Conservation (phyloP, 1,140 invertebrate genomes). For the Carposina sasakii region DNA sequence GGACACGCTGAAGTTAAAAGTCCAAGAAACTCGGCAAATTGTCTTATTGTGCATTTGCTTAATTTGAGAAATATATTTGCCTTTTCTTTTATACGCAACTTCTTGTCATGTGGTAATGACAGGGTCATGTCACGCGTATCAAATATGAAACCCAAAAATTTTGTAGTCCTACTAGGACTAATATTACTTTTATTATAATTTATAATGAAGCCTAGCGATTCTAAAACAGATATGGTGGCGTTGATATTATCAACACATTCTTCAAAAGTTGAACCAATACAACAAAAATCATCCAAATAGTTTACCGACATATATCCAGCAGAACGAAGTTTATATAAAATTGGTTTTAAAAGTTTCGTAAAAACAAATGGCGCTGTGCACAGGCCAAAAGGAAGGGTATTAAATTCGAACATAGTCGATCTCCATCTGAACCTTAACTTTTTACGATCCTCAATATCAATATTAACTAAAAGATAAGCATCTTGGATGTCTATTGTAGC, state of each 20-base stretch:
- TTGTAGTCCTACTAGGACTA: constrained; percentile 1
- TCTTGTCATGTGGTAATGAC: constrained; percentile 7
- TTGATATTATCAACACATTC: constrained; percentile 7
- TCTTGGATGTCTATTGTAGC: constrained; percentile 15
- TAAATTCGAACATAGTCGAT: not conserved
- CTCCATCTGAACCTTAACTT: not conserved
- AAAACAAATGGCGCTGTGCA: constrained; percentile 15
- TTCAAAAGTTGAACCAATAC: constrained; percentile 1
- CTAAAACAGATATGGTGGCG: constrained; percentile 5
- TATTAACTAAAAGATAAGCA: constrained; percentile 7
- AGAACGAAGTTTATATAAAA: constrained; percentile 7
- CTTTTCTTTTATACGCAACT: not conserved
- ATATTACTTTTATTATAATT: constrained; percentile 12
- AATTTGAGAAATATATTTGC: not conserved
- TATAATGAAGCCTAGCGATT: constrained; percentile 11
- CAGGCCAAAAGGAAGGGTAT: constrained; percentile 10
- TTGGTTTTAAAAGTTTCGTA: constrained; percentile 15
- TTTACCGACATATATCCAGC: constrained; percentile 2
- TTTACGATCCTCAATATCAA: not conserved
- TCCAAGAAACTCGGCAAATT: constrained; percentile 14
- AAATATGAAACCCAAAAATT: constrained; percentile 16
- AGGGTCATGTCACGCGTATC: constrained; percentile 9
- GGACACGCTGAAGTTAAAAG: constrained; percentile 10
- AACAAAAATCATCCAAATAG: constrained; percentile 13
- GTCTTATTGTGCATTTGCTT: constrained; percentile 1